Evolutionary conservation across 2,797 vertebrate species (phyloP).

Genomic region (Cygnus olor): DNA sequence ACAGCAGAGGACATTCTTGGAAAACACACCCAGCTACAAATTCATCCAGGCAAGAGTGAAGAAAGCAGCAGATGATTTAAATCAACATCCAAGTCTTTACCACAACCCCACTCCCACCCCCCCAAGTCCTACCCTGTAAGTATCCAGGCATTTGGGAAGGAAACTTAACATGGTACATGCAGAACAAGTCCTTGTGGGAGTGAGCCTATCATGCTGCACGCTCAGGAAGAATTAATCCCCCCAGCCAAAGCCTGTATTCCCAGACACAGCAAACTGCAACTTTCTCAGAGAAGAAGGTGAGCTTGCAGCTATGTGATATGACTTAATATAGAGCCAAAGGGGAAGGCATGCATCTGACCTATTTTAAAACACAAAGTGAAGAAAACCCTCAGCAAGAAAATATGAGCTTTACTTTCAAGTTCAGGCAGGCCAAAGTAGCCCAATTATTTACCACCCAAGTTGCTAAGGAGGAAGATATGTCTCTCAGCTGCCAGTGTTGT

Average conservation of each 20-base stretch:
- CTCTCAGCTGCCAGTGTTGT: not conserved
- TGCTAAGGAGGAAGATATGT: not conserved
- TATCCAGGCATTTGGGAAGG: not conserved
- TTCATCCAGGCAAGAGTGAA: not conserved
- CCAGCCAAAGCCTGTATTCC: not conserved
- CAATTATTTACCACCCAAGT: conserved; percentile 41
- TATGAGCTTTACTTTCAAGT: conserved; percentile 5
- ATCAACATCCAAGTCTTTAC: not conserved
- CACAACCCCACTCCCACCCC: not conserved
- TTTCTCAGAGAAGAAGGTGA: not conserved
- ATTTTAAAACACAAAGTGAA: conserved; percentile 34
- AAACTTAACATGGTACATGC: not conserved
- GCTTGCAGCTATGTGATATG: not conserved
- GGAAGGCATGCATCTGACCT: conserved; percentile 13
- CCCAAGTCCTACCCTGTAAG: not conserved
- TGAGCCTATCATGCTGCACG: not conserved
- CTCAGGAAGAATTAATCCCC: not conserved
- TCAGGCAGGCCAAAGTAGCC: conserved; percentile 30
- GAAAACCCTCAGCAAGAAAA: conserved; percentile 43
- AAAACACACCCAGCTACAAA: not conserved
- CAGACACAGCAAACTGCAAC: not conserved
- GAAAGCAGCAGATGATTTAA: not conserved
- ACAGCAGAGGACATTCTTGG: not conserved
- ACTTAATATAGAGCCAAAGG: conserved; percentile 40
- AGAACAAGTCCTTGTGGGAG: not conserved